Base-by-base conservation (phyloP, 2,888 invertebrate species). In the Eupithecia pulchellata region DNA sequence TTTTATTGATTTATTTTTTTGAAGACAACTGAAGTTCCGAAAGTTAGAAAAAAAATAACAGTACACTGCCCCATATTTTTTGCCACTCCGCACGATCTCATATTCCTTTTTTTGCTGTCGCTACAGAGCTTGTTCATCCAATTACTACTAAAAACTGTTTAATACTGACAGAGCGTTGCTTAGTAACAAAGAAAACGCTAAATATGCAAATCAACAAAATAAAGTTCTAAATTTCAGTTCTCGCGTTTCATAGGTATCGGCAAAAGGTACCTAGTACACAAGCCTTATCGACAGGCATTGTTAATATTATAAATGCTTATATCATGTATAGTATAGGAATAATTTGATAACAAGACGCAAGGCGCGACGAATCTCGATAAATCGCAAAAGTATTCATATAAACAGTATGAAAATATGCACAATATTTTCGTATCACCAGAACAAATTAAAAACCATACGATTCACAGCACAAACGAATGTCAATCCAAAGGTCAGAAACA, bases 361-460 rank as follows among this genome's bases (percentile, higher is more conserved):
- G 68, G 65, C 66, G 68, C 55, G 68, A 71, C 63, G 36, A 68
- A 74, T 66, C 69, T 66, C 39, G 75, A 75, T 73, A 73, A 75
- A 69, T 34, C 39, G 60, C 69, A 69, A 63, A 65, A 66, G 63
- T 60, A 57, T 65, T 29, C 62, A 39, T 55, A 39, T 64, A 55
- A 68, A 67, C 62, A 61, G 62, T 39, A 30, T 27, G 36, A 55
- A 68, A 72, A 70, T 55, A 57, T 66, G 52, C 63, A 73, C 62
- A 70, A 66, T n/a, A n/a, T 62, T 69, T 78, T 79, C 78, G 77
- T 83, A 82, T 81, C 87, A 88, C 87, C 87, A 86, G 82, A 87
- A 87, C 86, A 78, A 87, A 86, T 84, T 70, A 62, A 73, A 67
- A 78, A 76, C 77, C 80, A 81, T 81, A 81, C 80, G 77, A 75